A percentile compares a stretch with the other conserved stretches of the same genome.
phyloP scores from a whole-genome alignment of 2,888 invertebrate species.

The Habrosyne pyritoides region DNA sequence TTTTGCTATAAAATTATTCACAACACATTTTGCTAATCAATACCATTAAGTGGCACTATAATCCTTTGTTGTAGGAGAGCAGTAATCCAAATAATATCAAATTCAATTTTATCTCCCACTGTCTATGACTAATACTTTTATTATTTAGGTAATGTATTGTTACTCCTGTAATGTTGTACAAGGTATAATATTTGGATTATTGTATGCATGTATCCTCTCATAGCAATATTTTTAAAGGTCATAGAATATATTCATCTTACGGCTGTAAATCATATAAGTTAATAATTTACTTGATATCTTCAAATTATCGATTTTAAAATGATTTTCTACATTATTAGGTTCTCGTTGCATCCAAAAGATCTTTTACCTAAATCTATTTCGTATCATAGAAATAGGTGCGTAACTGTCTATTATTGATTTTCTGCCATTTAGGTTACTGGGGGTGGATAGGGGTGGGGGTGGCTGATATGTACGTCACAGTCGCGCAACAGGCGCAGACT shows the following conservation, averaged over 20 bases:
- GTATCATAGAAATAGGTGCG: constrained; percentile 17
- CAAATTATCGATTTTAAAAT: too few relatives aligned
- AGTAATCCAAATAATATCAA: not conserved
- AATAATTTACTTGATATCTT: too few relatives aligned
- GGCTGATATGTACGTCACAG: constrained; percentile 45
- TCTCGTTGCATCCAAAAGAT: not conserved
- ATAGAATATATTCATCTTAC: too few relatives aligned
- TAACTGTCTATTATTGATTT: constrained; percentile 58
- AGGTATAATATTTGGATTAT: too few relatives aligned
- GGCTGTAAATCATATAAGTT: too few relatives aligned
- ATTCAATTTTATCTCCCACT: constrained; percentile 24
- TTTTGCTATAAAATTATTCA: not conserved
- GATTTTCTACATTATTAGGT: too few relatives aligned
- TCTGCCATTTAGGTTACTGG: constrained; percentile 53
- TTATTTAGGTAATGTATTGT: not conserved
- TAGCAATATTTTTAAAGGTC: not conserved
- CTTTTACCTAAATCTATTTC: constrained; percentile 5
- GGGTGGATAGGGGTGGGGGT: constrained; percentile 46
- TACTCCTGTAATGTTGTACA: too few relatives aligned
- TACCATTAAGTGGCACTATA: not conserved
- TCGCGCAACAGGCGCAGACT: constrained; percentile 15
- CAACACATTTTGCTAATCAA: not conserved
- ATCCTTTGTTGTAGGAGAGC: constrained; percentile 1
- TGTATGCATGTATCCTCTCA: too few relatives aligned
- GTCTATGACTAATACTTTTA: constrained; percentile 55